A percentile compares a stretch with the other conserved stretches of the same genome.
Conservation (phyloP, 30 jellyfish, hydroid and myxozoan genomes). For the Turritopsis dohrnii region DNA sequence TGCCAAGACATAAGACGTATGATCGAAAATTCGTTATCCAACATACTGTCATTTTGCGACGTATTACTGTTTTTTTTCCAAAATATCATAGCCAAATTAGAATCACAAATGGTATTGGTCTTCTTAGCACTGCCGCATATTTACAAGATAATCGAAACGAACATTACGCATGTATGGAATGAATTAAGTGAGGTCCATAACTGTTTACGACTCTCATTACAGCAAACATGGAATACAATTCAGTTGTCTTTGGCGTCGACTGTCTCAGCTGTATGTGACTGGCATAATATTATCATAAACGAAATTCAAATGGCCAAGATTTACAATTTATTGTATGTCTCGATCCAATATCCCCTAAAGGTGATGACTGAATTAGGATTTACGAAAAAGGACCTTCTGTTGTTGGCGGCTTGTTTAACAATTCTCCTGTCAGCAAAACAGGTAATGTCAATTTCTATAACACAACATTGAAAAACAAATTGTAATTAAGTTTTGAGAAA, state of each 20-base stretch:
- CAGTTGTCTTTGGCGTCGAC: neutral
- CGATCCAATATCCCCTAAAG: neutral
- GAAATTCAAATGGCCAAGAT: neutral
- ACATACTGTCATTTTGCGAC: neutral
- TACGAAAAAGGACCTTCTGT: neutral
- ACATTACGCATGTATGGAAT: neutral
- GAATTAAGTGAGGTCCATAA: neutral
- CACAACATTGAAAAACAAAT: too few relatives aligned
- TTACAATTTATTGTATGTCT: neutral
- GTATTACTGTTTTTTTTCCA: neutral
- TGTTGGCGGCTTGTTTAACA: neutral
- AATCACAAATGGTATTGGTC: neutral
- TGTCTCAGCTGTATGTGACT: neutral
- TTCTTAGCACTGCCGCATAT: neutral
- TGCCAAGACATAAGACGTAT: neutral
- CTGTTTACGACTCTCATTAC: neutral
- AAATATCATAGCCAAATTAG: neutral
- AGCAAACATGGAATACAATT: neutral
- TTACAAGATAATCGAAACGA: neutral
- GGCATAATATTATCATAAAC: neutral
- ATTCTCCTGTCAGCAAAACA: neutral
- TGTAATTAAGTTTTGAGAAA: too few relatives aligned
- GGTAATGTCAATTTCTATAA: neutral
- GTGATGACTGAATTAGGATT: neutral
- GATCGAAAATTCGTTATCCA: neutral